Evolutionary conservation across 1,140 invertebrate species (phyloP).

Genomic region (Uloborus diversus): DNA sequence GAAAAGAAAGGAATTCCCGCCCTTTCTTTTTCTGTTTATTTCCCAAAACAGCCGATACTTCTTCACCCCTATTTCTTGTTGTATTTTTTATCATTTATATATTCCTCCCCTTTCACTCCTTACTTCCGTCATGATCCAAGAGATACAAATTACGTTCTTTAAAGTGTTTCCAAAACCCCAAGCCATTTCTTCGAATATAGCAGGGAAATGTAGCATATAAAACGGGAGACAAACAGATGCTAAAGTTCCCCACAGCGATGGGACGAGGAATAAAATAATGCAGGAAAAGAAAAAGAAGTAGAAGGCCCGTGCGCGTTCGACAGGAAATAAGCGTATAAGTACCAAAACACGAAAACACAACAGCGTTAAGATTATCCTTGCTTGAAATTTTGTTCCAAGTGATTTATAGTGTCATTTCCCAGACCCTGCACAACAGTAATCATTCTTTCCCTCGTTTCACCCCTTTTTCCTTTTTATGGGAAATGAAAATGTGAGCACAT

Average conservation of each 20-base stretch:
- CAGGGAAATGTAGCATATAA: conserved; percentile 52
- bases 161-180: conserved; percentile 50
- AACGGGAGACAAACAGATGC: conserved; percentile 51
- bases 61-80: conserved; percentile 32
- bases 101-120: neutral
- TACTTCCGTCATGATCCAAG: conserved; percentile 32
- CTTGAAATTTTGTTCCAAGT: conserved; percentile 44
- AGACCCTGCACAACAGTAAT: conserved; percentile 40
- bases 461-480: conserved; percentile 27
- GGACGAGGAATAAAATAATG: conserved; percentile 8
- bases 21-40: neutral
- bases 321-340: conserved; percentile 53
- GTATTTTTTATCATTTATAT: conserved; percentile 47
- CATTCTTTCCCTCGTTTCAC: conserved; percentile 23
- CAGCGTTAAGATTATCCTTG: conserved; percentile 44
- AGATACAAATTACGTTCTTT: conserved; percentile 51
- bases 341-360: conserved; percentile 31
- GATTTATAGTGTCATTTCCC: conserved; percentile 53
- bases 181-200: conserved; percentile 34
- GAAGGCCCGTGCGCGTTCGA: conserved; percentile 31
- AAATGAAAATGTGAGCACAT: conserved; percentile 45
- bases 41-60: conserved; percentile 13
- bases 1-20: conserved; percentile 36
- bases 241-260: conserved; percentile 35
- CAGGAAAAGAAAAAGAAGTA: conserved; percentile 19